Evolutionary conservation across 2,113 vertebrate genomes (phyloP), one percentile per base, ranked within the genome.

Genomic region (Entosphenus tridentatus): DNA sequence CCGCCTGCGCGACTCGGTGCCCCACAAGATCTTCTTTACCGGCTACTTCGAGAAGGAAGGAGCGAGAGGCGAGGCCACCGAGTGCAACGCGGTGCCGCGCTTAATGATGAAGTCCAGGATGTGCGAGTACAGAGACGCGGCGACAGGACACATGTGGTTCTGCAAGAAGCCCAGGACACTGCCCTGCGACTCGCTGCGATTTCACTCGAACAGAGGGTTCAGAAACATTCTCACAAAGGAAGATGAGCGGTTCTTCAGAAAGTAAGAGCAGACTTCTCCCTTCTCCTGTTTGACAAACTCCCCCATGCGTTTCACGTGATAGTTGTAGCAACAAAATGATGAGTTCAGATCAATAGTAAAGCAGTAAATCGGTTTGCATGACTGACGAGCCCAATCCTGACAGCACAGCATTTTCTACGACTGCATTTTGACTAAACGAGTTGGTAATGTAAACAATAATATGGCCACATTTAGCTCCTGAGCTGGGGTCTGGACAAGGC

Each of bases 71-170:
- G 39, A 96, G 78, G 88, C 85, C 0, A 95, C 86, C 0, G 73
- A 82, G 73, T 98, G 93, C 72, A 95, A 96, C n/a, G 71, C 95
- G 70, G 93, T 88, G 76, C 79, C 96, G 70, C 78, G 85, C 1
- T 17, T 68, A 77, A 78, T 69, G 79, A 77, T 57, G 76, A 84
- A 68, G 86, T 86, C 0, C 74, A 39, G 6, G 39, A 39, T 88
- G 57, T 96, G 93, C 75, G 96, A 96, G 78, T 98, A 84, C 75
- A 95, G 88, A 10, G 90, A 98, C 75, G 81, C 80, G 13, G 79
- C 83, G 75, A 92, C 87, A 0, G 91, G 93, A 1, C 91, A 98
- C 73, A 90, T 91, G 0, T 98, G 93, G 93, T 96, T 88, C 81
- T 98, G 91, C 76, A 91, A 89, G 71, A 96, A 89, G 71, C 93